A percentile compares a stretch with the other conserved stretches of the same genome.
phyloP scores from a whole-genome alignment of 2,797 vertebrate species.

The Microhierax caerulescens region DNA sequence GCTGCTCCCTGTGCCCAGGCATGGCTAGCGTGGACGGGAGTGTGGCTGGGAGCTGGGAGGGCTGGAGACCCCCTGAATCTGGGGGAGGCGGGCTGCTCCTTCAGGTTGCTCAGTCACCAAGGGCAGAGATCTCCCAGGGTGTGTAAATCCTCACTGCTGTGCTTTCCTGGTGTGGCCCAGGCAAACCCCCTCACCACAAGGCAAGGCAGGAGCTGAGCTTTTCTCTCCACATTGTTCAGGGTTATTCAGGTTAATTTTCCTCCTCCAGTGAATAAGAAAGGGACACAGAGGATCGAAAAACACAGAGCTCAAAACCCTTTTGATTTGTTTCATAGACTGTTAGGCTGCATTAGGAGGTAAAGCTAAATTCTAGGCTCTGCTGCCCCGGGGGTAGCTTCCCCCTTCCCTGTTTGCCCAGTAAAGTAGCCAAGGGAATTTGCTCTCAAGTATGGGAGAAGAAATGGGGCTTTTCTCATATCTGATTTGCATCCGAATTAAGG shows the following conservation, averaged over 20 bases:
- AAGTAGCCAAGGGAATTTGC: not conserved
- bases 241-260: not conserved
- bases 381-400: not conserved
- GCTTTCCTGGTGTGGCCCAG: rapidly evolving
- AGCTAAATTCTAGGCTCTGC: not conserved
- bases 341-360: not conserved
- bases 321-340: not conserved
- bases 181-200: not conserved
- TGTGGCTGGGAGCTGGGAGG: not conserved
- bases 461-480: not conserved
- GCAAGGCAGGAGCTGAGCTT: not conserved
- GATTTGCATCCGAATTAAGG: not conserved
- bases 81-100: not conserved
- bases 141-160: not conserved
- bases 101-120: not conserved
- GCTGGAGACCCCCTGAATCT: not conserved
- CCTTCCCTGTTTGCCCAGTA: not conserved
- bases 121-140: not conserved
- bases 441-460: not conserved
- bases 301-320: not conserved
- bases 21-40: rapidly evolving
- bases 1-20: not conserved
- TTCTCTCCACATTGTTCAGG: not conserved
- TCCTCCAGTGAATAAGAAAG: not conserved
- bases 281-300: not conserved